These are phyloP conservation scores for Anolis sagrei DNA, from an alignment of 2,113 vertebrate species.

Conservation along the genomic window DNA sequence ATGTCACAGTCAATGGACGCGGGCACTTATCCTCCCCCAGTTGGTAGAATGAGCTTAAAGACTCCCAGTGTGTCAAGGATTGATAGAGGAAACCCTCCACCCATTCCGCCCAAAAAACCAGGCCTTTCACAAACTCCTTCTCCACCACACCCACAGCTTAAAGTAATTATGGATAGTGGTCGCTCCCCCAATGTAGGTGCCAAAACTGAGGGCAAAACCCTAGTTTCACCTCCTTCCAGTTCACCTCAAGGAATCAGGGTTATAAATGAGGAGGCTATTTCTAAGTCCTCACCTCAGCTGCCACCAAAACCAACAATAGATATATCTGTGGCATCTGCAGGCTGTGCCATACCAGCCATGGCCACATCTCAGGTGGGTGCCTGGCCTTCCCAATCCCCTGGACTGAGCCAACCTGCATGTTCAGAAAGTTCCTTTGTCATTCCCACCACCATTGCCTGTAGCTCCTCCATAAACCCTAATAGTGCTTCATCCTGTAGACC, in stretches of 20 bases:
- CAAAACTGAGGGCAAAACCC: constrained; percentile 81
- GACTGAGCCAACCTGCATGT: constrained; percentile 91
- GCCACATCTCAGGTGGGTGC: constrained; percentile 99
- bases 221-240: constrained; percentile 79
- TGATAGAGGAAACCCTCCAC: constrained; percentile 96
- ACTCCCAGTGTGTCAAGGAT: constrained; percentile 89
- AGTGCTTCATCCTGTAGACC: constrained; percentile 92
- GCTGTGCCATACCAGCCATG: constrained; percentile 92
- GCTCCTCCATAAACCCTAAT: constrained; percentile 91
- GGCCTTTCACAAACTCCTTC: constrained; percentile 97
- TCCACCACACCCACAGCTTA: constrained; percentile 92
- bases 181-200: constrained; percentile 84
- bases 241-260: constrained; percentile 84
- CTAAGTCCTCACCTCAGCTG: constrained; percentile 93
- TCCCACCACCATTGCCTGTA: constrained; percentile 89
- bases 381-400: constrained; percentile 82
- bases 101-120: constrained; percentile 98
- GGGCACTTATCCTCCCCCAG: constrained; percentile 76
- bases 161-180: constrained; percentile 86
- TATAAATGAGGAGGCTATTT: constrained; percentile 83
- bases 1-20: constrained; percentile 74
- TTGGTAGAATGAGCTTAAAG: constrained; percentile 83
- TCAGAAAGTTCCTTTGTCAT: constrained; percentile 90
- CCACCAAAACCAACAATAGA: constrained; percentile 98
- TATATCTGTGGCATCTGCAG: constrained; percentile 86